Evolutionary conservation across 2,888 invertebrate species (phyloP).

Genomic region (Aelia acuminata): DNA sequence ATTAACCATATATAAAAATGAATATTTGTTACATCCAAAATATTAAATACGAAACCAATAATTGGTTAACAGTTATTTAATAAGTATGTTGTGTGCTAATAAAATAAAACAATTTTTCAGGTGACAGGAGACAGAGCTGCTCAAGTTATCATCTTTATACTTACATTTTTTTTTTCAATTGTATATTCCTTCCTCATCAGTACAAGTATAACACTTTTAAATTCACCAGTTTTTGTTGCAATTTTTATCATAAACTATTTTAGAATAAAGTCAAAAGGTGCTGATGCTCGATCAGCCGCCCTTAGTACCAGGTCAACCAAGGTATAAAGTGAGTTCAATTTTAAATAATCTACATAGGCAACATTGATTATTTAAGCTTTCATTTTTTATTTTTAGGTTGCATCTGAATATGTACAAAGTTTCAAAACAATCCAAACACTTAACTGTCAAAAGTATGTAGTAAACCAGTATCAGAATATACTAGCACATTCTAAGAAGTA

Average conservation of each 20-base stretch:
- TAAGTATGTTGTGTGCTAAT: neutral
- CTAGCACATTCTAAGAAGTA: neutral
- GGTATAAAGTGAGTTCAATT: neutral
- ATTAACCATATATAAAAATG: no score
- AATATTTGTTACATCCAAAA: no score
- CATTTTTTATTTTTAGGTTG: neutral
- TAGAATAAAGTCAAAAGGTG: neutral
- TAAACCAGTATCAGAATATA: neutral
- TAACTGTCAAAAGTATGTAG: neutral
- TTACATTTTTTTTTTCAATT: neutral
- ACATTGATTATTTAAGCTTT: neutral
- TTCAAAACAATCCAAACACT: neutral
- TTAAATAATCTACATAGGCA: neutral
- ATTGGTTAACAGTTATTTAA: no score
- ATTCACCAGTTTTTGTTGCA: neutral
- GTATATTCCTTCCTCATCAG: neutral
- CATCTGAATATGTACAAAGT: neutral
- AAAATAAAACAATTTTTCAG: neutral
- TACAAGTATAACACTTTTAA: neutral
- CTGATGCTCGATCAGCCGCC: neutral
- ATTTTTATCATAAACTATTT: neutral
- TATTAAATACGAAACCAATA: no score
- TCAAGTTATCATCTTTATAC: constrained; percentile 20
- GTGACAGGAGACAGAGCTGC: constrained; percentile 42
- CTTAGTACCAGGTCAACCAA: constrained; percentile 20